Evolutionary conservation across 92 coral and sea anemone genomes (phyloP), one percentile per base, ranked within the genome.

Genomic region (Siderastrea siderea): DNA sequence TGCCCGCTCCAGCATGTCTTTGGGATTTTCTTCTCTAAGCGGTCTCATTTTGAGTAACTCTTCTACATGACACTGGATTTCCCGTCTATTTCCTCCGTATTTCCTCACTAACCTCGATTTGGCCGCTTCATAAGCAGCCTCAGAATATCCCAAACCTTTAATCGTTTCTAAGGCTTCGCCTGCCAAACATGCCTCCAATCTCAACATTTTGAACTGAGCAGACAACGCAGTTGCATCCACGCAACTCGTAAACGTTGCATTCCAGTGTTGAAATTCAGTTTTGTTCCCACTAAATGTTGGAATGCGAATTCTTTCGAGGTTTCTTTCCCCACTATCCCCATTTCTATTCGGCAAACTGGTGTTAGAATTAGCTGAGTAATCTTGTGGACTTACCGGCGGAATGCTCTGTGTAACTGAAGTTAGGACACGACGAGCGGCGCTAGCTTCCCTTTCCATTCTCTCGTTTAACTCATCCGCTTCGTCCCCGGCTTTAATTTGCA

Each of bases 131-230:
- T 94, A 88, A 4, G 81, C 93, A 55, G 77, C 89, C 50, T 64
- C 68, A 9, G 96, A 94, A 69, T 94, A 91, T 48, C 95, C 91
- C 7, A 94, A 87, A 2, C 93, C 90, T 75, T 89, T 82, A 44
- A 88, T 89, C 13, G 93, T 88, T 8, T 94, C 93, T 54, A 80
- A 74, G n/a, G 93, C 92, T 44, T 91, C 96, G 5, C 93, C 89
- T 3, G 69, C 68, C 55, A 92, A 58, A 71, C 94, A 91, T 3
- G 91, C 79, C 75, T 91, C 95, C 52, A 88, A 51, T 17, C 95
- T 82, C 45, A 92, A 77, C 98, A 94, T 89, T 48, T 94, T 86
- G 53, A 92, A 89, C 75, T 92, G 95, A 44, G 97, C 87, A 8
- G 87, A 26, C 72, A 94, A 64, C 19, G 84, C 74, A 16, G 94